Evolutionary conservation across 1,140 invertebrate species (phyloP).

Genomic region (Bombus polaris): DNA sequence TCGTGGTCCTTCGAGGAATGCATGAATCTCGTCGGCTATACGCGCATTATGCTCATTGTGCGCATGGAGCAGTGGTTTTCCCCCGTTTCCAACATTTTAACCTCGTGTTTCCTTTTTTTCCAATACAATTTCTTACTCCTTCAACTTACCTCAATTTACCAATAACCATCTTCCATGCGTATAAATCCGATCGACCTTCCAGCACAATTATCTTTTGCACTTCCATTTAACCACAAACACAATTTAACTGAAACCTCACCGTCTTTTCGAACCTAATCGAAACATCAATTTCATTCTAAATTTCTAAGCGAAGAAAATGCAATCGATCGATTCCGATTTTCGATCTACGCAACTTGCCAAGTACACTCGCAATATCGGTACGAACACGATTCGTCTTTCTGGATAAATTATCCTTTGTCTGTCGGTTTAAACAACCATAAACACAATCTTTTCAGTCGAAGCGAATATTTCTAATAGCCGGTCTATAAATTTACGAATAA

Average conservation of each 20-base stretch:
- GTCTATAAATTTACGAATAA: too few relatives aligned
- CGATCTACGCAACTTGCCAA: slow-evolving; percentile 10
- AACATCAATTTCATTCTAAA: neutral
- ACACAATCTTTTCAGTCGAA: too few relatives aligned
- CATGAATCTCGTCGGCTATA: slow-evolving; percentile 60
- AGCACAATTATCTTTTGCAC: neutral
- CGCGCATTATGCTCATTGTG: slow-evolving; percentile 57
- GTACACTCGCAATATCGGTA: neutral
- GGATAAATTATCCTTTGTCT: too few relatives aligned
- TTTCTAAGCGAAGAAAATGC: neutral
- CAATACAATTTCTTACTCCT: neutral
- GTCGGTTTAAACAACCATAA: too few relatives aligned
- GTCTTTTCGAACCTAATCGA: neutral
- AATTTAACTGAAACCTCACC: fast-evolving
- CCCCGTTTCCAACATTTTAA: slow-evolving; percentile 13
- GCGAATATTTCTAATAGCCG: fast-evolving
- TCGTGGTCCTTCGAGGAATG: slow-evolving; percentile 62
- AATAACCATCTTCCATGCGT: neutral
- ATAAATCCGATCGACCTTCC: neutral
- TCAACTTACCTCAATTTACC: neutral
- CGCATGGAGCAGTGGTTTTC: slow-evolving; percentile 11
- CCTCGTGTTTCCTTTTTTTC: neutral
- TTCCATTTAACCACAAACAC: too few relatives aligned
- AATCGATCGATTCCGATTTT: too few relatives aligned
- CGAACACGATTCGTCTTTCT: too few relatives aligned